Base-by-base conservation (phyloP, 2,888 invertebrate genomes). In the Microplitis manilae region DNA sequence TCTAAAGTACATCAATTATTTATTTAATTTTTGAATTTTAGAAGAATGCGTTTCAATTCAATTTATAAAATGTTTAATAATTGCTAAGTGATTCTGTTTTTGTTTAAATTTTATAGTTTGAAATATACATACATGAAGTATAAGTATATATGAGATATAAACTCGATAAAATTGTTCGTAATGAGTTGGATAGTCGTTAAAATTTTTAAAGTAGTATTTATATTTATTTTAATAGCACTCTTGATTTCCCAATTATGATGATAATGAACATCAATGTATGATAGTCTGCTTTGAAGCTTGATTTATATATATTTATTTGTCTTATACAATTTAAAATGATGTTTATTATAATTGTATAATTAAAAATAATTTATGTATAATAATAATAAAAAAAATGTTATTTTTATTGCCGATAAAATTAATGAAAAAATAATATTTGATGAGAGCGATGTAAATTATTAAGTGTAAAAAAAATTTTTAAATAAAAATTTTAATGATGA, bases 221-320 rank as follows among this genome's bases (percentile, higher is more conserved):
- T 60, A 84, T 84, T 80, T 82, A 79, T 81, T 81, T 78, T 61
- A 78, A 77, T 79, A 80, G 41, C 40, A 65, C 68, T 60, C 70
- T 72, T 71, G 85, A 84, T 84, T 87, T 50, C 50, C 8, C 50
- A 13, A 50, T 13, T 8, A 50, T 87, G 87, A 89, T 88, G 88
- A 88, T 88, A 88, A 89, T 88, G 87, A 89, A 89, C 87, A 87
- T 87, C 84, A 82, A 77, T 74, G 72, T 50, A 68, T 69, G 20
- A 68, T 67, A 70, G 15, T 60, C 41, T 62, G 8, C 69, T 6
- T 69, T 30, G 65, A 39, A 70, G 15, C 68, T 61, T 62, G 13
- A 65, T 15, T 59, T 59, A 62, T 62, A 62, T 62, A n/a, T 20
- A 62, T 62, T 62, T 62, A 17, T 20, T 62, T 20, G 62, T 15